Percentiles rank a stretch among this genome's conserved stretches.
These are phyloP conservation scores for Uropetala carovei DNA, from an alignment of 2,888 invertebrate species.

Conservation along the genomic window DNA sequence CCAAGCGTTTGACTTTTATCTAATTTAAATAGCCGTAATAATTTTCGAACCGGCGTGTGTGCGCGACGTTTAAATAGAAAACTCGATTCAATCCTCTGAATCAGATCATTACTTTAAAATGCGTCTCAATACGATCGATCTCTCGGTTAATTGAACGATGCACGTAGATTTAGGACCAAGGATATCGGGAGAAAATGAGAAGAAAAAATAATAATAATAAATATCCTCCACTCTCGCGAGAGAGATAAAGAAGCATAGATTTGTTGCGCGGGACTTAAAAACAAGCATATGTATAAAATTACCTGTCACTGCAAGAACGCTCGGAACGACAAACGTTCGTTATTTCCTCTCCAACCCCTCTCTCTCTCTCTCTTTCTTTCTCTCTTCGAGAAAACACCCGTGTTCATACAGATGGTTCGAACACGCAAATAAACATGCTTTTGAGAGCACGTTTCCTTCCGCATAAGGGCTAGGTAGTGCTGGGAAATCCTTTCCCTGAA, in stretches of 20 bases:
- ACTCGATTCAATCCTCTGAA: background rate
- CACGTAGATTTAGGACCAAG: background rate
- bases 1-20: no score
- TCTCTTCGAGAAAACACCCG: background rate
- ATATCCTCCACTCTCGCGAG: background rate
- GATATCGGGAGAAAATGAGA: background rate
- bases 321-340: background rate
- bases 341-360: background rate
- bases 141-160: slow-evolving; percentile 1
- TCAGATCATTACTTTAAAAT: background rate
- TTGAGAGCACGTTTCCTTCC: background rate
- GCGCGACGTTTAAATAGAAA: no score
- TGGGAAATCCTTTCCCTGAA: background rate
- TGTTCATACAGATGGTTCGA: background rate
- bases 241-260: background rate
- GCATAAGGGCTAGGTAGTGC: background rate
- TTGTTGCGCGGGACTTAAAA: background rate
- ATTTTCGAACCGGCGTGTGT: no score
- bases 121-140: background rate
- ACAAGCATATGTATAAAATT: slow-evolving; percentile 2
- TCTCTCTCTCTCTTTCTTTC: background rate
- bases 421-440: background rate
- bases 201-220: background rate
- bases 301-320: background rate
- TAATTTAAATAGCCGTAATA: no score